A percentile compares a stretch with the other conserved stretches of the same genome.
Evolutionary conservation across 2,888 invertebrate species (phyloP).

Genomic region (Melipona bicolor): DNA sequence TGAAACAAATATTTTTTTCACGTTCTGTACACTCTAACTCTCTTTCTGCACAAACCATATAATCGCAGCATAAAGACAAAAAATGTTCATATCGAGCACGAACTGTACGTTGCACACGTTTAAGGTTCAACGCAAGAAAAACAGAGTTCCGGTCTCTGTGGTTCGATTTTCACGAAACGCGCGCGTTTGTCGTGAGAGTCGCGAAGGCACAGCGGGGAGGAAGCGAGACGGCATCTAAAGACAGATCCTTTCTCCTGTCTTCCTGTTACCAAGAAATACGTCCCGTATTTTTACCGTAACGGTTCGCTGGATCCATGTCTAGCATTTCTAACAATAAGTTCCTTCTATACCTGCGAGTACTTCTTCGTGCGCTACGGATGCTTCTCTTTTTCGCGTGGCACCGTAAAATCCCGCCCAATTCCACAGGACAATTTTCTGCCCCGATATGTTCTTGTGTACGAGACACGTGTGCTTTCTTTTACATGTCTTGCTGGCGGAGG

Average conservation of each 20-base stretch:
- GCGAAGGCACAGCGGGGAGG: background rate
- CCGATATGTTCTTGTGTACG: conserved; percentile 62
- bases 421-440: conserved; percentile 68
- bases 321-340: conserved; percentile 14
- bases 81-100: too few species aligned
- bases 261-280: conserved; percentile 46
- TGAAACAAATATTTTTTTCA: too few species aligned
- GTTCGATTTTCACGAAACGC: too few species aligned
- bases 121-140: background rate
- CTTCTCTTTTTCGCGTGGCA: conserved; percentile 28
- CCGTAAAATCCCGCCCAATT: conserved; percentile 61
- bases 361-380: conserved; percentile 12
- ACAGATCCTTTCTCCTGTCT: conserved; percentile 21
- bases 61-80: too few species aligned
- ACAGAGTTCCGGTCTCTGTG: background rate
- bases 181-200: background rate
- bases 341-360: conserved; percentile 20
- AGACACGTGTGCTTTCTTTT: conserved; percentile 44
- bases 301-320: background rate
- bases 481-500: background rate
- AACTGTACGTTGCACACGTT: too few species aligned
- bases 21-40: too few species aligned
- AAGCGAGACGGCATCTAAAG: background rate
- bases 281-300: background rate
- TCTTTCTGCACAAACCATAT: too few species aligned